These are phyloP conservation scores for Protonemura montana DNA, from an alignment of 2,888 invertebrate genomes.

Conservation along the genomic window DNA sequence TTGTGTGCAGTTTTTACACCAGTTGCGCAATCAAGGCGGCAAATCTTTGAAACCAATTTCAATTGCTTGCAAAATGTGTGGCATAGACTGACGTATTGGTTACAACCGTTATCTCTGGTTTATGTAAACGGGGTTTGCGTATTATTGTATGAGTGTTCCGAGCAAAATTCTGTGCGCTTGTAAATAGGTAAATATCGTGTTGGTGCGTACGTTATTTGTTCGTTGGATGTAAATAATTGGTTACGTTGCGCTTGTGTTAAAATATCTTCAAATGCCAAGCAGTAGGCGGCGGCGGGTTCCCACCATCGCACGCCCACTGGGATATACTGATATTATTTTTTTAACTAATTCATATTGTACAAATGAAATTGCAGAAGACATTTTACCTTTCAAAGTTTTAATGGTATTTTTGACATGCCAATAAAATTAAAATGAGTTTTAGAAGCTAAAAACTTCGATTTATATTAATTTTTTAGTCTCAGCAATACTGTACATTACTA, in stretches of 20 bases:
- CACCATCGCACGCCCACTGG: not conserved
- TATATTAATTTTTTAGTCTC: not conserved
- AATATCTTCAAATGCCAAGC: conserved; percentile 24
- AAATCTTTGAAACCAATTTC: not conserved
- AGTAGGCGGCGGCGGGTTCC: not conserved
- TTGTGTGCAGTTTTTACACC: not conserved
- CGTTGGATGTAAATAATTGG: conserved; percentile 35
- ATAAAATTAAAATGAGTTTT: not conserved
- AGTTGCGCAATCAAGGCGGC: not conserved
- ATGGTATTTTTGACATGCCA: not conserved
- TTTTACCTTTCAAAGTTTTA: conserved; percentile 14
- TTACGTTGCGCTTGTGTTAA: not conserved
- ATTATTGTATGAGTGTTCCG: not conserved
- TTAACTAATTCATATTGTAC: conserved; percentile 42
- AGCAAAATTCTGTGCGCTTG: conserved; percentile 25
- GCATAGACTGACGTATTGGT: conserved; percentile 33
- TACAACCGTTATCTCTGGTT: not conserved
- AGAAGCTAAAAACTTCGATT: not conserved
- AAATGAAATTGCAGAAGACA: not conserved
- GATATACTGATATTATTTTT: conserved; percentile 40
- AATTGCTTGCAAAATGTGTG: not conserved
- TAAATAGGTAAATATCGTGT: conserved; percentile 27
- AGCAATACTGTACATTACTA: not conserved
- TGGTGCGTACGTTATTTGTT: conserved; percentile 8
- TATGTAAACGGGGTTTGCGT: not conserved